Conservation (phyloP, 2,113 vertebrate species). For the Ailuropoda melanoleuca region DNA sequence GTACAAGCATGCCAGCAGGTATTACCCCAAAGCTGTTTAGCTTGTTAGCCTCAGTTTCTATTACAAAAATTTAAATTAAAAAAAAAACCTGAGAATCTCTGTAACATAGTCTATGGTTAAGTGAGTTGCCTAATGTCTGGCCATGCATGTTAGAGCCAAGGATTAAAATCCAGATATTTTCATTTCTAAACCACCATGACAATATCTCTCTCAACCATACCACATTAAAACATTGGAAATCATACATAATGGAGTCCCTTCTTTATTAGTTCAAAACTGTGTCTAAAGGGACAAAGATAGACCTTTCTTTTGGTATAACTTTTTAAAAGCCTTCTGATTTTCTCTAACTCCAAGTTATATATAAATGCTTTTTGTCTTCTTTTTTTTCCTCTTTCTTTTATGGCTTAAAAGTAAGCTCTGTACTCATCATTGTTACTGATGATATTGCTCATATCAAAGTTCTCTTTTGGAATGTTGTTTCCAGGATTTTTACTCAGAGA, state of each 20-base stretch:
- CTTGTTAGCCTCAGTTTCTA: background rate
- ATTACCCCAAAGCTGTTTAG: background rate
- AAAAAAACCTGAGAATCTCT: background rate
- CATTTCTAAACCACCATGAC: background rate
- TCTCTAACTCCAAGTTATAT: slow-evolving; percentile 3
- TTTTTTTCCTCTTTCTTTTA: slow-evolving; percentile 14
- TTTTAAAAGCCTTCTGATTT: slow-evolving; percentile 56
- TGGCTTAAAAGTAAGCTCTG: slow-evolving; percentile 56
- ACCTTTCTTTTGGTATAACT: slow-evolving; percentile 44
- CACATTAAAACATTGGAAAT: background rate
- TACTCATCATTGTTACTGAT: slow-evolving; percentile 44
- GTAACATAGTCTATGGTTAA: background rate
- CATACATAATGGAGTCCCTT: background rate
- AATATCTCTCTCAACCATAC: background rate
- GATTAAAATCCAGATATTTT: slow-evolving; percentile 29
- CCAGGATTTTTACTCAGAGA: slow-evolving; percentile 37
- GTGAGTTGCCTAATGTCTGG: background rate
- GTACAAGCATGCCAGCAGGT: background rate
- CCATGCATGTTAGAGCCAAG: background rate
- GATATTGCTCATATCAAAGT: background rate
- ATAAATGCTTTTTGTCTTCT: slow-evolving; percentile 28
- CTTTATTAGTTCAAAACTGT: slow-evolving; percentile 65
- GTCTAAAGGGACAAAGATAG: slow-evolving; percentile 65
- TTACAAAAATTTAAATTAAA: background rate
- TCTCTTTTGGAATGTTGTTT: slow-evolving; percentile 69